phyloP scores from a whole-genome alignment of 2,113 vertebrate genomes.

The Pimephales promelas region DNA sequence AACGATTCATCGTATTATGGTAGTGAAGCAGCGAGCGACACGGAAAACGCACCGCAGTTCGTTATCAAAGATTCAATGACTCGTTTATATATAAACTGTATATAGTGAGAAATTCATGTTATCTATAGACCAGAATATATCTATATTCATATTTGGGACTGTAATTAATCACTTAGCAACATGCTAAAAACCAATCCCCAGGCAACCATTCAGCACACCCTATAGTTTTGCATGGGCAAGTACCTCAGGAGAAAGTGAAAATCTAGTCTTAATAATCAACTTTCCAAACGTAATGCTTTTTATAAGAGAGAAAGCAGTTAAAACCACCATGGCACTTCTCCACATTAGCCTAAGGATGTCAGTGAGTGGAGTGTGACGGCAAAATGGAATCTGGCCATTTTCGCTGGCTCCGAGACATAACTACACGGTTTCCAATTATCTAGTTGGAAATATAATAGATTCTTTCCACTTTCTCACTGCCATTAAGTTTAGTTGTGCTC shows the following conservation, averaged over 20 bases:
- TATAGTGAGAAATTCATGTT: too few species aligned
- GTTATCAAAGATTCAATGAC: too few species aligned
- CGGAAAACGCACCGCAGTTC: too few species aligned
- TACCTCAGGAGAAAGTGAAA: background rate
- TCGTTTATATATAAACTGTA: too few species aligned
- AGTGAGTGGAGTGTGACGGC: slow-evolving; percentile 29
- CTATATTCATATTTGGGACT: background rate
- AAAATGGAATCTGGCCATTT: slow-evolving; percentile 27
- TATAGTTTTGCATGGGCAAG: background rate
- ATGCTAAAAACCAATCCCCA: background rate
- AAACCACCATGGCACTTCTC: background rate
- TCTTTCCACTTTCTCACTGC: slow-evolving; percentile 1
- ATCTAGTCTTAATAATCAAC: slow-evolving; percentile 11
- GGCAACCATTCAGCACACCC: background rate
- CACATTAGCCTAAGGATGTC: slow-evolving; percentile 26
- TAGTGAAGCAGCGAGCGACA: too few species aligned
- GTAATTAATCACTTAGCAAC: background rate
- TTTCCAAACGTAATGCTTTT: slow-evolving; percentile 14
- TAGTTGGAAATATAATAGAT: slow-evolving; percentile 30
- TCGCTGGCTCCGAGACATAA: slow-evolving; percentile 5
- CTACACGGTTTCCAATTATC: slow-evolving; percentile 6
- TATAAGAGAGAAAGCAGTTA: slow-evolving; percentile 13
- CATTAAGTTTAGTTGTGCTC: background rate
- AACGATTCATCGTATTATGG: too few species aligned
- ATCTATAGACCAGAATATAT: background rate